Evolutionary conservation across 2,797 vertebrate species (phyloP), one percentile per base, ranked within the genome.

Genomic region (Aldrovandia affinis): DNA sequence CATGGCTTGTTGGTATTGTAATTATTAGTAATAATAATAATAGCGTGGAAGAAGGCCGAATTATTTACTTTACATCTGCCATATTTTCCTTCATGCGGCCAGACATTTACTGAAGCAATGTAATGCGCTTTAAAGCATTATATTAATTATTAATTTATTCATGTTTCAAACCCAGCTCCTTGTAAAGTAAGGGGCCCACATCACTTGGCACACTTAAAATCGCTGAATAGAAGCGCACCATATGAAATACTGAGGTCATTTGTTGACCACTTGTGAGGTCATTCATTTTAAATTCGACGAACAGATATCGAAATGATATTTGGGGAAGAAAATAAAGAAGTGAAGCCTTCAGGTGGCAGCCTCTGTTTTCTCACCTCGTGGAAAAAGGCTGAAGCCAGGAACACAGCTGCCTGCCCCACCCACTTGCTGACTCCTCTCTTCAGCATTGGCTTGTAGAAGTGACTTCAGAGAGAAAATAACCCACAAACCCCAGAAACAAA

Each of bases 391-490:
- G 97, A 98, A 12, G 94, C 90, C 57, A 98, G 92, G 93, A 98
- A 98, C 39, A 98, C 97, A 0, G 95, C 97, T 0, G 89, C 92
- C 89, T 95, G 96, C 80, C 96, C 96, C 6, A 92, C 33, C 75
- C 94, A 95, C 89, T 93, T 97, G 89, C 93, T 93, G 68, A 92
- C 91, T 0, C 97, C 97, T 77, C 83, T 92, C 84, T 93, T 96
- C 20, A 98, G 88, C 93, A 98, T 91, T 0, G 97, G 97, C 87
- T 97, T 98, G 90, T 98, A 98, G 91, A 98, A 97, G 85, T 98
- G 97, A 78, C 97, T 98, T 87, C 25, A 88, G 81, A 44, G 78
- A 78, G 55, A 84, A 57, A 55, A 57, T 22, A 25, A 15, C 54
- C 44, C 25, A 47, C 44, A 54, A 55, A 30, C 36, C 14, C 78